Conservation (phyloP, 2,888 invertebrate genomes). For the Drosophila longiperda region DNA sequence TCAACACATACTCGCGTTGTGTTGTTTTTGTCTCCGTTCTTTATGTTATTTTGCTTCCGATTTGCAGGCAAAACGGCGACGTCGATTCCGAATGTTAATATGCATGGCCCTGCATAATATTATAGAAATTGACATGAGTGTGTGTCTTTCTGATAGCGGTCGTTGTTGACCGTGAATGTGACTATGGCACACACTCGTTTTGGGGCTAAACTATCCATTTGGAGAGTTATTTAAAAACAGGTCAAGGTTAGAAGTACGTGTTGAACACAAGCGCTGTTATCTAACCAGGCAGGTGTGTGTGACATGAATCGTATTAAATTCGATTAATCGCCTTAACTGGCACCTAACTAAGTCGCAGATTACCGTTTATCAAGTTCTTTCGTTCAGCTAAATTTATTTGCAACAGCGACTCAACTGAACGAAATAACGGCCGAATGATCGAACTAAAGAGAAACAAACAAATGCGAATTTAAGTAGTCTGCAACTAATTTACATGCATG, state of each 20-base stretch:
- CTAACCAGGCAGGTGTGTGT: constrained; percentile 11
- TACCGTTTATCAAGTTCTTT: neutral
- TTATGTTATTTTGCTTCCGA: constrained; percentile 29
- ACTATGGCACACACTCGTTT: constrained; percentile 5
- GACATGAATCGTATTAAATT: neutral
- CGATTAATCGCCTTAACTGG: neutral
- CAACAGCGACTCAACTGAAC: neutral
- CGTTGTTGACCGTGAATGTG: constrained; percentile 44
- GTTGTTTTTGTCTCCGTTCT: constrained; percentile 26
- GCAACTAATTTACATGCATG: neutral
- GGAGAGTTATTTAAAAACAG: constrained; percentile 45
- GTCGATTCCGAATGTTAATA: constrained; percentile 57
- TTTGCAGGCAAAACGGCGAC: constrained; percentile 33
- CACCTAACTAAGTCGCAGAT: neutral
- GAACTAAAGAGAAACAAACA: neutral
- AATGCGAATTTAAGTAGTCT: neutral
- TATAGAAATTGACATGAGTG: constrained; percentile 29
- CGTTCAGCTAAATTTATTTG: neutral
- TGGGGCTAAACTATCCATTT: constrained; percentile 36
- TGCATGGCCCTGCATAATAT: constrained; percentile 47
- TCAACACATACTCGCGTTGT: constrained; percentile 1
- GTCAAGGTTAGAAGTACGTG: constrained; percentile 64
- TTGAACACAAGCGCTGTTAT: constrained; percentile 18
- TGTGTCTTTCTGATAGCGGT: neutral
- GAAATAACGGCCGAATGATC: neutral